Evolutionary conservation across 2,113 vertebrate species (phyloP).

Genomic region (Hippocampus barbouri): DNA sequence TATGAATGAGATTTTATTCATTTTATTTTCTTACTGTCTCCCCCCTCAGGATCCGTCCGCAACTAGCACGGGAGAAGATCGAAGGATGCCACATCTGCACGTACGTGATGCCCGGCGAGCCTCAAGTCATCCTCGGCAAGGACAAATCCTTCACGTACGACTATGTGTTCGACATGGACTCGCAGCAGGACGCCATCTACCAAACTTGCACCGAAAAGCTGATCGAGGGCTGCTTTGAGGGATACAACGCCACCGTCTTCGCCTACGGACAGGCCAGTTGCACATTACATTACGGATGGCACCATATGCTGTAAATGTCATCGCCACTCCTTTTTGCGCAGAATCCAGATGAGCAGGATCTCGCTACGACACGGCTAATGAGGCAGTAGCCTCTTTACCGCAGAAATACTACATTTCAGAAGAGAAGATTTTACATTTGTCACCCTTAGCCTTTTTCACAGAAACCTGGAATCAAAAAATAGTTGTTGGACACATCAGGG

Average conservation of each 20-base stretch:
- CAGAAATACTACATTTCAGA: no score
- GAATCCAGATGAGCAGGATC: no score
- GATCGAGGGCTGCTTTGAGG: constrained; percentile 95
- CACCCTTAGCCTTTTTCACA: no score
- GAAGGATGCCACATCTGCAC: constrained; percentile 99
- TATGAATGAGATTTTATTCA: background rate
- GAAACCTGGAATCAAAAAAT: no score
- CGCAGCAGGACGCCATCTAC: constrained; percentile 86
- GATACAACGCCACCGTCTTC: constrained; percentile 96
- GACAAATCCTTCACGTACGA: constrained; percentile 98
- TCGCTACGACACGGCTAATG: no score
- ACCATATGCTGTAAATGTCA: background rate
- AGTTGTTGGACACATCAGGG: no score
- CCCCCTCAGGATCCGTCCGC: constrained; percentile 85
- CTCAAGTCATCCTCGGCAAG: constrained; percentile 93
- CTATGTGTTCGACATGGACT: constrained; percentile 91
- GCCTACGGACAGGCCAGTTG: constrained; percentile 91
- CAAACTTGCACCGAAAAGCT: constrained; percentile 86
- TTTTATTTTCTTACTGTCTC: background rate
- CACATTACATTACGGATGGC: constrained; percentile 12
- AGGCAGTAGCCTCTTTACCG: no score
- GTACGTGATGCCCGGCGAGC: constrained; percentile 89
- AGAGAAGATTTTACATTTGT: no score
- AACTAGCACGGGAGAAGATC: constrained; percentile 92
- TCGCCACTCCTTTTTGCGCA: background rate